Evolutionary conservation across 1,140 invertebrate species (phyloP), one percentile per base, ranked within the genome.

Genomic region (Melanaphis sacchari): DNA sequence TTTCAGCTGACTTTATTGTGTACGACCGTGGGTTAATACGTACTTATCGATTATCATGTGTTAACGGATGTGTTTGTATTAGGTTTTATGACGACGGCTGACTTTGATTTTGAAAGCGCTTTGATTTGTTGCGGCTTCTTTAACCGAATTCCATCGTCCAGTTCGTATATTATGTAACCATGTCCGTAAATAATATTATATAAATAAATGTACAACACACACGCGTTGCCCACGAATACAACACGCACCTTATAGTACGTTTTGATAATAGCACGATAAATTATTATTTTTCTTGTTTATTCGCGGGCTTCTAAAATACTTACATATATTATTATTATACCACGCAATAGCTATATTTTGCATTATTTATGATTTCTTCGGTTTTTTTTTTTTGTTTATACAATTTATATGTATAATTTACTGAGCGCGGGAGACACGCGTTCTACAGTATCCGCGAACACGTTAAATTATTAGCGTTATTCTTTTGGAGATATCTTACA

Each of bases 71-170:
- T n/a, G 59, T 66, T 31, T n/a, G 59, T n/a, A 11, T 66, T 31
- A 76, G 31, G 59, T n/a, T 76, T 76, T 43, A 87, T 26, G 41
- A 87, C 26, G 26, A 41, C 40, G 24, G 0, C 22, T 85, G 40
- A 43, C 40, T 84, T 31, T 87, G 84, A 43, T 87, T 87, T 87
- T n/a, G 84, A 46, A 15, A 31, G 11, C 26, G 31, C 41, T 41
- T 87, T 87, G 40, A 87, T 87, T 43, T 87, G 40, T 43, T 87
- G 40, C 9, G 84, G 84, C 84, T 87, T 87, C 84, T 46, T 87
- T 87, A 87, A 41, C 40, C 84, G 84, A 46, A 26, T 87, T 87
- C 40, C 40, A 41, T 43, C 31, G 40, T 87, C 41, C 26, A 24
- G 81, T 40, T 21, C 31, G 26, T 41, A 46, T 85, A 40, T 41